phyloP scores from a whole-genome alignment of 2,888 invertebrate genomes.

The Anagyrus pseudococci region DNA sequence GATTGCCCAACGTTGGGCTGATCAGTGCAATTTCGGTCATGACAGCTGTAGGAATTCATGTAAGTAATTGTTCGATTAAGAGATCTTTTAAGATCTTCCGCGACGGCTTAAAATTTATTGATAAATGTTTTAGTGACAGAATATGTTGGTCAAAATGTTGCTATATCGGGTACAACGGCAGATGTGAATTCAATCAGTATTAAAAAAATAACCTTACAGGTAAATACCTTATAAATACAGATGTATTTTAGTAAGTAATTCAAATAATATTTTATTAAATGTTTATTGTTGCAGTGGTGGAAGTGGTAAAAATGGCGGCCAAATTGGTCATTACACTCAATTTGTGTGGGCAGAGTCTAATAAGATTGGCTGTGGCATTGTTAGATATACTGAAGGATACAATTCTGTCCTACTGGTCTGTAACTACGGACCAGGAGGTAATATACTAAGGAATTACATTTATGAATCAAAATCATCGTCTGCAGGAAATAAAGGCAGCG shows the following conservation, averaged over 20 bases:
- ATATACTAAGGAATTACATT: slow-evolving; percentile 47
- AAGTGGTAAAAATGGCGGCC: too few relatives aligned
- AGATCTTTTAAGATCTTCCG: background rate
- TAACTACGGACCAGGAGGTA: slow-evolving; percentile 61
- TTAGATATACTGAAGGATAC: slow-evolving; percentile 51
- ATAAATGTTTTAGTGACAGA: too few relatives aligned
- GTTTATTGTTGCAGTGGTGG: background rate
- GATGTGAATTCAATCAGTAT: background rate
- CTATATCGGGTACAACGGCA: slow-evolving; percentile 34
- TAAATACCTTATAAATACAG: too few relatives aligned
- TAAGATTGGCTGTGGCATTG: slow-evolving; percentile 62
- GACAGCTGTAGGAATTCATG: slow-evolving; percentile 58
- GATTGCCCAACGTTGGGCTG: slow-evolving; percentile 59
- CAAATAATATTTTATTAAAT: too few relatives aligned
- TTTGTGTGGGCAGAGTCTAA: slow-evolving; percentile 61
- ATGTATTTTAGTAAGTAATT: too few relatives aligned
- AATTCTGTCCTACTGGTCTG: slow-evolving; percentile 47
- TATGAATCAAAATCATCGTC: slow-evolving; percentile 44
- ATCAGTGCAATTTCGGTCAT: slow-evolving; percentile 57
- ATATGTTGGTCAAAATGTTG: too few relatives aligned
- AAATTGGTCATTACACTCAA: slow-evolving; percentile 60
- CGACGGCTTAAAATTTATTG: too few relatives aligned
- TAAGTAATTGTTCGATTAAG: slow-evolving; percentile 36
- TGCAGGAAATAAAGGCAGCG: too few relatives aligned
- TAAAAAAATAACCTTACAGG: slow-evolving; percentile 22